These are phyloP conservation scores for Hypothenemus hampei DNA, from an alignment of 1,140 invertebrate species.

Conservation along the genomic window DNA sequence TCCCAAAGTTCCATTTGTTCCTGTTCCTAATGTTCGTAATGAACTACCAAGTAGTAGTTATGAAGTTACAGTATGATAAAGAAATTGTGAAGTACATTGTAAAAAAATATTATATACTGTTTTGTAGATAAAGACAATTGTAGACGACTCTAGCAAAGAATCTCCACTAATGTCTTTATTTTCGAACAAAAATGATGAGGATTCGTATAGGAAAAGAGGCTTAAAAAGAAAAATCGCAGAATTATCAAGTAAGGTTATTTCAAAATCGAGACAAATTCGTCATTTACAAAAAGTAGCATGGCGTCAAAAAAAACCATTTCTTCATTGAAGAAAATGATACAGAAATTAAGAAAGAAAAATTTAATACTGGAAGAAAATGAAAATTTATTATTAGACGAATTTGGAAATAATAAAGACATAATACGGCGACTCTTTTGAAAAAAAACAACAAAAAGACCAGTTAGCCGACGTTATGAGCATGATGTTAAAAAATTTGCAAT, in stretches of 20 bases:
- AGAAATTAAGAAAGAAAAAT: conserved; percentile 14
- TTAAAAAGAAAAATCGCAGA: not conserved
- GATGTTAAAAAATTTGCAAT: conserved; percentile 37
- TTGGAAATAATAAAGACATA: conserved; percentile 18
- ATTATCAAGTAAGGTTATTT: not conserved
- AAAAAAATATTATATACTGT: too few species aligned
- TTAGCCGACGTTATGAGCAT: conserved; percentile 5
- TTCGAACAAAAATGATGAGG: too few species aligned
- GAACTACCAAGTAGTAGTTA: too few species aligned
- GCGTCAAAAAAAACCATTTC: conserved; percentile 2
- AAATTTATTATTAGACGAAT: conserved; percentile 11
- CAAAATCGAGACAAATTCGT: conserved; percentile 5
- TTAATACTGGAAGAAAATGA: conserved; percentile 6
- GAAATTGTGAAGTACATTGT: too few species aligned
- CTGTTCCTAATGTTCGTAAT: too few species aligned
- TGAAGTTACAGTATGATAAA: too few species aligned
- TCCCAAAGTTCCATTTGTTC: too few species aligned
- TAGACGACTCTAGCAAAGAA: too few species aligned
- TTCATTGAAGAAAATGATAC: not conserved
- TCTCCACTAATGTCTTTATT: too few species aligned
- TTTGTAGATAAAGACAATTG: too few species aligned
- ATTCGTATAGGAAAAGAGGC: not conserved
- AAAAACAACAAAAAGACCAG: conserved; percentile 1
- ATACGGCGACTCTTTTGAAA: conserved; percentile 13
- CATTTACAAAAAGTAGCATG: conserved; percentile 4